phyloP scores from a whole-genome alignment of 53 echinoderm and acorn worm species.

The Astropecten irregularis region DNA sequence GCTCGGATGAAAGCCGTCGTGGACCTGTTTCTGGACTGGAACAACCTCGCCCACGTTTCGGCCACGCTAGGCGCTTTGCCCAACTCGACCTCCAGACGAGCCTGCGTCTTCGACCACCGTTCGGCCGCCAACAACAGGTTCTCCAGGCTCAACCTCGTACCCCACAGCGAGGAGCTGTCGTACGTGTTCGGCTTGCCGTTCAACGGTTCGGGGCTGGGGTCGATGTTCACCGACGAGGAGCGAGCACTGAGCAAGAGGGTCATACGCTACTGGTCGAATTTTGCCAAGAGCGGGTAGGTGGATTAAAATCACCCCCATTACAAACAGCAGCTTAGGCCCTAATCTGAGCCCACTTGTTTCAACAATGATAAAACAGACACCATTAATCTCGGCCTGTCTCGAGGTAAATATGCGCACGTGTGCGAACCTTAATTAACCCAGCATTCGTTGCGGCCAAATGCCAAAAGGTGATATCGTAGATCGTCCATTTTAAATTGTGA shows the following conservation, averaged over 20 bases:
- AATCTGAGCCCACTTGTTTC: too few relatives aligned
- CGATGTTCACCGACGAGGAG: slow-evolving; percentile 55
- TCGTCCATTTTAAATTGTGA: too few relatives aligned
- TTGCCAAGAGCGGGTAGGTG: slow-evolving; percentile 95
- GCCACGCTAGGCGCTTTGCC: neutral
- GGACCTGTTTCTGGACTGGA: slow-evolving; percentile 14
- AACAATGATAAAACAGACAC: too few relatives aligned
- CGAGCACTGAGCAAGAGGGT: slow-evolving; percentile 69
- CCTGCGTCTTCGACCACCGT: slow-evolving; percentile 37
- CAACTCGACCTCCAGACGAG: neutral
- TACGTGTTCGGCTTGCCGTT: slow-evolving; percentile 78
- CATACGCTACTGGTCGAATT: slow-evolving; percentile 94
- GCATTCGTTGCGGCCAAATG: too few relatives aligned
- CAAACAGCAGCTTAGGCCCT: too few relatives aligned
- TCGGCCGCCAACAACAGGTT: slow-evolving; percentile 5
- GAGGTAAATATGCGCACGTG: too few relatives aligned
- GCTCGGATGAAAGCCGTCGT: slow-evolving; percentile 14
- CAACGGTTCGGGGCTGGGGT: slow-evolving; percentile 35
- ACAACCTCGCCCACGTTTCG: neutral
- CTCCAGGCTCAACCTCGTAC: slow-evolving; percentile 42
- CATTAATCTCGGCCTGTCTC: too few relatives aligned
- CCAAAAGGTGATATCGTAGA: too few relatives aligned
- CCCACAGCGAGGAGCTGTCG: slow-evolving; percentile 74
- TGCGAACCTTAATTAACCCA: too few relatives aligned
- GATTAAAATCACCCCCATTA: too few relatives aligned